These are phyloP conservation scores for Acleris holmiana DNA, from an alignment of 2,888 invertebrate genomes.

Conservation along the genomic window DNA sequence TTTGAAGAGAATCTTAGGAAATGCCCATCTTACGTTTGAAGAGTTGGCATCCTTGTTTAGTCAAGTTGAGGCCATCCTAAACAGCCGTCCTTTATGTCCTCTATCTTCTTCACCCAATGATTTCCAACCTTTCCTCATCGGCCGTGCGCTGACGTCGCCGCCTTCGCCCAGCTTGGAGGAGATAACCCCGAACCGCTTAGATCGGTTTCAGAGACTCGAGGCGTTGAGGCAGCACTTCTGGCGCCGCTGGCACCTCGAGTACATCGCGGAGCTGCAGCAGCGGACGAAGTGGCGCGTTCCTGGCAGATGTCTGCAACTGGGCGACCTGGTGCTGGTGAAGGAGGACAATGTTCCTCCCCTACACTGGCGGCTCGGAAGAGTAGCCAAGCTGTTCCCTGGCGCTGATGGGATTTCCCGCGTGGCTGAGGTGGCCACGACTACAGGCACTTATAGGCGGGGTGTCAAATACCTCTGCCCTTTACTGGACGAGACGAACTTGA, in stretches of 20 bases:
- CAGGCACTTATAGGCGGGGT: constrained; percentile 7
- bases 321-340: constrained; percentile 7
- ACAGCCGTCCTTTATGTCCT: constrained; percentile 3
- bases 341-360: constrained; percentile 4
- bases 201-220: background rate
- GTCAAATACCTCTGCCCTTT: constrained; percentile 2
- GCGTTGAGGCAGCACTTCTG: constrained; percentile 1
- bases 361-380: background rate
- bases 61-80: constrained; percentile 2
- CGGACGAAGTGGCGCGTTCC: background rate
- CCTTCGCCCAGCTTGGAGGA: background rate
- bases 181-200: background rate
- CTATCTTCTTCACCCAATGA: background rate
- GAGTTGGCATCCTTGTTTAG: constrained; percentile 1
- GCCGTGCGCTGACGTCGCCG: background rate
- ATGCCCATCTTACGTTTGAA: background rate
- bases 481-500: background rate
- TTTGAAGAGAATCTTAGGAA: background rate
- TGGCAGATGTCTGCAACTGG: background rate
- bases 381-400: background rate
- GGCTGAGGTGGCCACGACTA: background rate
- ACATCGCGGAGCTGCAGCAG: constrained; percentile 1
- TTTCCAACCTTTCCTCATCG: background rate
- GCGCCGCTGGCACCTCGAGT: constrained; percentile 11
- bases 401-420: constrained; percentile 5